Base-by-base conservation (phyloP, 1,140 invertebrate species). In the Neodiprion virginianus region DNA sequence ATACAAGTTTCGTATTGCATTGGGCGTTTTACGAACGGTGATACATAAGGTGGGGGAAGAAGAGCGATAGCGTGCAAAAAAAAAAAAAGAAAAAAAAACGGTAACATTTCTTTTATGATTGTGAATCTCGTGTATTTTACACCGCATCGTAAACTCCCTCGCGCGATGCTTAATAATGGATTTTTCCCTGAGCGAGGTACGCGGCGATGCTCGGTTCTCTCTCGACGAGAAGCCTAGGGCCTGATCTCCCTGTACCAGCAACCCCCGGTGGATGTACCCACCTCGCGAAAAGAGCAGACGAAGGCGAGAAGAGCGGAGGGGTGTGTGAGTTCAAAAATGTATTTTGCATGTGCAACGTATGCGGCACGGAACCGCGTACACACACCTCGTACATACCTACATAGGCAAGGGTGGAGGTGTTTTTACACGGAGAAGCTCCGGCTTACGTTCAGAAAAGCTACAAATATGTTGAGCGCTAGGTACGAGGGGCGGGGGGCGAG, bases 81-180 rank as follows among this genome's bases (percentile, higher is more conserved):
- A 53, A 53, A 53, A 11, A 53, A 0, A n/a, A n/a, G n/a, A 53
- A 53, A 53, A 76, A 50, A 73, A 68, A 73, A 23, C 66, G 70
- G 17, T 67, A 79, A 76, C 71, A 78, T 79, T 73, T 69, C 78
- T 78, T 81, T 81, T 81, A 81, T 80, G 80, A 80, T 81, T 80
- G 80, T 68, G 77, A 81, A 78, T 79, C 80, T 77, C 77, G 77
- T 76, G 76, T 79, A 80, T 73, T 80, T 81, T 81, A 81, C 79
- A 79, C 75, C 77, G 76, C 72, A 77, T 79, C 80, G 79, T 81
- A 80, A 81, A 81, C 75, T 79, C 70, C 71, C 71, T 78, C 75
- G 75, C 48, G 75, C 23, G 74, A 66, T 74, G 74, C 79, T 81
- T 81, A 81, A 81, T 81, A 81, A 81, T 81, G 79, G 80, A 81